Percentiles rank a stretch among this genome's conserved stretches.
phyloP scores from a whole-genome alignment of 2,888 invertebrate species.

The Thecocarcelia acutangulata region DNA sequence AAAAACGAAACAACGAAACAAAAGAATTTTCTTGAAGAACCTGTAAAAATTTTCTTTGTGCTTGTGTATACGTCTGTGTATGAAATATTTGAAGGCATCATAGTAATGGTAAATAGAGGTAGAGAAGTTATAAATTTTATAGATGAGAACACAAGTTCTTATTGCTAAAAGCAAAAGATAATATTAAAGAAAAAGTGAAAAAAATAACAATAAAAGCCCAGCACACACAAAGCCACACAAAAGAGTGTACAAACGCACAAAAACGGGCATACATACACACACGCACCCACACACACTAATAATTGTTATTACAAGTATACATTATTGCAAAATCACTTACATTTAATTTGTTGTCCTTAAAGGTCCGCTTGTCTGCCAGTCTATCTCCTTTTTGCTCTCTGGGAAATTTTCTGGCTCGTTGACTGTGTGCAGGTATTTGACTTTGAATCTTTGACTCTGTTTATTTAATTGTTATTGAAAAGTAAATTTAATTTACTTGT shows the following conservation, averaged over 20 bases:
- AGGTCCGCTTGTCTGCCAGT: constrained; percentile 10
- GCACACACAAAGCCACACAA: neutral
- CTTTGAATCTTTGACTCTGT: constrained; percentile 54
- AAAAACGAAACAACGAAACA: neutral
- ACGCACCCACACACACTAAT: neutral
- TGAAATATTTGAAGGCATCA: constrained; percentile 30
- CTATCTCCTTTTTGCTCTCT: constrained; percentile 34
- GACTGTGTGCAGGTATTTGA: constrained; percentile 52
- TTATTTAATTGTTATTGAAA: constrained; percentile 21
- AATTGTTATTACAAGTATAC: neutral
- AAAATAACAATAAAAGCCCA: neutral
- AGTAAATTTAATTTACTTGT: constrained; percentile 6
- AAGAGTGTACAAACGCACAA: neutral
- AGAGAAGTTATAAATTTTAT: constrained; percentile 21
- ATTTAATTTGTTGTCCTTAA: constrained; percentile 67
- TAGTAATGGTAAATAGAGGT: constrained; percentile 38
- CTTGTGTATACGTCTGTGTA: no score
- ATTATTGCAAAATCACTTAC: constrained; percentile 68
- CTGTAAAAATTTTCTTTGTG: neutral
- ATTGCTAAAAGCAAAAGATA: constrained; percentile 1
- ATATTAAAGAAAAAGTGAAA: neutral
- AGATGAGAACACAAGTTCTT: neutral
- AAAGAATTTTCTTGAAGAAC: neutral
- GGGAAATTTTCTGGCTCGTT: constrained; percentile 46
- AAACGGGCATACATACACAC: constrained; percentile 43